Percentiles rank a stretch among this genome's conserved stretches.
Conservation (phyloP, 2,797 vertebrate genomes). For the Platalea minor region DNA sequence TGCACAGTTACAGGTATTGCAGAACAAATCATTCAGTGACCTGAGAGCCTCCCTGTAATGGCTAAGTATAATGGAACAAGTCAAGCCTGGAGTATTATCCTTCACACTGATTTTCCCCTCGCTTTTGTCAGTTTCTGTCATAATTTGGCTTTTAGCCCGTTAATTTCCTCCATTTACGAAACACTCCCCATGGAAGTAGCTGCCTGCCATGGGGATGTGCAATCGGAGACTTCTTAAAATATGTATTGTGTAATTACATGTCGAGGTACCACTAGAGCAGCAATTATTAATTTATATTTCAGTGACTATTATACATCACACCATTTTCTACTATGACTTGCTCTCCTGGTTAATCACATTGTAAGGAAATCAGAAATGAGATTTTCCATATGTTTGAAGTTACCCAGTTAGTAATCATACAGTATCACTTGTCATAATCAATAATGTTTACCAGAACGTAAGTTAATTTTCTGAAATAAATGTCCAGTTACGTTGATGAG, state of each 20-base stretch:
- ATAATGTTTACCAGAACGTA: constrained; percentile 10
- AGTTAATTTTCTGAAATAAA: constrained; percentile 52
- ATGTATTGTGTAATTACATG: constrained; percentile 9
- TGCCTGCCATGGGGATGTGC: background rate
- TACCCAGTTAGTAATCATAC: constrained; percentile 16
- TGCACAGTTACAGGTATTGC: constrained; percentile 31
- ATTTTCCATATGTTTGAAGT: constrained; percentile 43
- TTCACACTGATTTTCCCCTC: constrained; percentile 35
- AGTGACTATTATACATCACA: background rate
- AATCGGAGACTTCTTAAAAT: background rate
- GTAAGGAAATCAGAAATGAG: constrained; percentile 23
- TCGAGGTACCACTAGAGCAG: background rate
- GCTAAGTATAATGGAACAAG: constrained; percentile 44
- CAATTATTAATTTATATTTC: constrained; percentile 17
- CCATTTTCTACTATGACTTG: background rate
- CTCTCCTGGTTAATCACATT: background rate
- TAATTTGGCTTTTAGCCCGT: background rate
- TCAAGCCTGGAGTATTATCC: constrained; percentile 43
- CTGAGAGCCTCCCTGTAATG: constrained; percentile 28
- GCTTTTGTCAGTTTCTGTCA: constrained; percentile 49
- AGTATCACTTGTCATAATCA: constrained; percentile 57
- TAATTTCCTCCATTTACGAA: constrained; percentile 21
- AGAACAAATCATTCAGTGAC: constrained; percentile 34
- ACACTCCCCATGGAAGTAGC: background rate
- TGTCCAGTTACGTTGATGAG: constrained; percentile 39